These are phyloP conservation scores for Dendrocopos noguchii DNA, from an alignment of 2,113 vertebrate genomes.

Conservation along the genomic window DNA sequence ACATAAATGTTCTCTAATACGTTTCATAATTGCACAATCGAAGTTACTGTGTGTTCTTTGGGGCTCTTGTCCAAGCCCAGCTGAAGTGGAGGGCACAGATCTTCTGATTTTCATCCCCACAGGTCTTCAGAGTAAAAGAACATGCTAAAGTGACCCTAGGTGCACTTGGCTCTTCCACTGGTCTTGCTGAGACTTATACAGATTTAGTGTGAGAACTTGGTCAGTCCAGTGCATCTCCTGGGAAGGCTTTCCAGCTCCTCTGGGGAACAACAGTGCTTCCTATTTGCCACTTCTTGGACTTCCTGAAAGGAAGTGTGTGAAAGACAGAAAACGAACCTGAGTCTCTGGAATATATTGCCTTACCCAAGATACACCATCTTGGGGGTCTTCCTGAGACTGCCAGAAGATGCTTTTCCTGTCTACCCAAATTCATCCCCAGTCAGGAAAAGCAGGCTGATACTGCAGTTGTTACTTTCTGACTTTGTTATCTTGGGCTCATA, in stretches of 20 bases:
- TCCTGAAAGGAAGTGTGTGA: not conserved
- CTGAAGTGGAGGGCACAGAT: not conserved
- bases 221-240: not conserved
- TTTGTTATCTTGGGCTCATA: not conserved
- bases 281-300: not conserved
- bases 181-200: not conserved
- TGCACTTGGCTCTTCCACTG: not conserved
- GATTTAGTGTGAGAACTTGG: rapidly evolving
- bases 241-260: not conserved
- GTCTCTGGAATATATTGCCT: not conserved
- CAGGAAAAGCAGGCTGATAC: not conserved
- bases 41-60: not conserved
- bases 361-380: not conserved
- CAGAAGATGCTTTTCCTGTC: not conserved
- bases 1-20: not conserved
- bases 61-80: not conserved
- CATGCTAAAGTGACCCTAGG: rapidly evolving
- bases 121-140: not conserved
- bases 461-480: not conserved
- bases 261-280: not conserved
- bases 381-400: not conserved
- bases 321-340: not conserved
- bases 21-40: not conserved
- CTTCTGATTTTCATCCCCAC: not conserved
- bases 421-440: not conserved